phyloP scores from a whole-genome alignment of 2,797 vertebrate species.

The Crax fasciolata region DNA sequence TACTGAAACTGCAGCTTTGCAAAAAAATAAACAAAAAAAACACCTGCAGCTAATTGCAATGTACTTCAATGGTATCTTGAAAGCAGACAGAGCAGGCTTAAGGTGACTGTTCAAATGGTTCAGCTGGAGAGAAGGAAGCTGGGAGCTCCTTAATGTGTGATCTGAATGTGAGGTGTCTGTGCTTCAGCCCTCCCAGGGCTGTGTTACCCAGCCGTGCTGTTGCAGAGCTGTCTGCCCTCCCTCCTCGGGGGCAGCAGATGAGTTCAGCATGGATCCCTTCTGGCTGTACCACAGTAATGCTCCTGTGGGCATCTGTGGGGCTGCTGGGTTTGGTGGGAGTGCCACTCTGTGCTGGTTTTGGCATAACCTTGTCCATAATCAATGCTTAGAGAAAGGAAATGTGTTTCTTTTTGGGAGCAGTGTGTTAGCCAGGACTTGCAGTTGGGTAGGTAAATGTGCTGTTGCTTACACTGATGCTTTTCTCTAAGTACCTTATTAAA shows the following conservation, averaged over 20 bases:
- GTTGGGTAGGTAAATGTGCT: neutral
- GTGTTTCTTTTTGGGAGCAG: neutral
- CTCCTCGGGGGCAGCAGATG: neutral
- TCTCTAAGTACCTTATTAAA: neutral
- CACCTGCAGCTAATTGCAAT: neutral
- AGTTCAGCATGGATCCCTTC: neutral
- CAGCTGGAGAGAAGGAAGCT: neutral
- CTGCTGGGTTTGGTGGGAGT: neutral
- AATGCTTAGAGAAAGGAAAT: slow-evolving; percentile 4
- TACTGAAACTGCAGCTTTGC: neutral
- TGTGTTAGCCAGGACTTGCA: neutral
- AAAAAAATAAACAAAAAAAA: neutral
- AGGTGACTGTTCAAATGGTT: neutral
- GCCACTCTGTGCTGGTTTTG: neutral
- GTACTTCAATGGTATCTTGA: neutral
- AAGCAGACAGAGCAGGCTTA: neutral
- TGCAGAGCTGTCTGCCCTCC: neutral
- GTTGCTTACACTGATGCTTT: neutral
- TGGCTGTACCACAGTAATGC: neutral
- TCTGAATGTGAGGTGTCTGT: neutral
- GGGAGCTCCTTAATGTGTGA: neutral
- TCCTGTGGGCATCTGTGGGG: neutral
- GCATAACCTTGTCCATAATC: neutral
- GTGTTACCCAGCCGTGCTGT: neutral
- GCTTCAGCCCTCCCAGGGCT: neutral